Base-by-base conservation (phyloP, 1,140 invertebrate genomes). In the Mercenaria mercenaria region DNA sequence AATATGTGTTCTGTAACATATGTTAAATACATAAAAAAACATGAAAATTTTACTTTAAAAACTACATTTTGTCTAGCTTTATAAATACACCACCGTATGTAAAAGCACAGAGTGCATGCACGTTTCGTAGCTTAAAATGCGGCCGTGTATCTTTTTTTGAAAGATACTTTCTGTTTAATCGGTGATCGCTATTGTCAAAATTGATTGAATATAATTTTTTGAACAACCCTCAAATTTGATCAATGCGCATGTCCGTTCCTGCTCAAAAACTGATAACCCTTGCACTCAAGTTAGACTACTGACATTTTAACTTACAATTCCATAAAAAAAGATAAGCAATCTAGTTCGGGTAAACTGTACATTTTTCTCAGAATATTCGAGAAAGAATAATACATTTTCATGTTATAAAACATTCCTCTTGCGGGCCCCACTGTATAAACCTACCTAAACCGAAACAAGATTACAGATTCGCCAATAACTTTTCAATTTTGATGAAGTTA, bases 401-500 rank as follows among this genome's bases (percentile, higher is more conserved):
- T 26, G 3, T n/a, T 4, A 20, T n/a, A 13, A 26, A 59, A 15
- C 20, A 29, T 72, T 6, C 34, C 34, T 34, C 34, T 39, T 72
- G 3, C 23, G 13, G 15, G 23, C 67, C 67, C 32, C 67, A 20
- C 67, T 39, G 67, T 39, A 18, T 20, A 72, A 72, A 72, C 8
- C 3, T 10, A 72, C 39, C 23, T 72, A 72, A 72, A 72, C 67
- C 67, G 67, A 72, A 72, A 72, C 34, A 72, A 72, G 67, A 72
- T 1, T 29, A 20, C 20, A 13, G 26, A 59, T 59, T 59, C 26
- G 26, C 6, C 6, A 8, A 8, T 47, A 47, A 47, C 43, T 15
- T 47, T 47, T 47, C 15, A 47, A 47, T 15, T 47, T 47, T 8
- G 6, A 47, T 47, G 43, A 8, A 15, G 6, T 47, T 47, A 8